A percentile compares a stretch with the other conserved stretches of the same genome.
phyloP scores from a whole-genome alignment of 2,888 invertebrate species.

The Tiliacea citrago region DNA sequence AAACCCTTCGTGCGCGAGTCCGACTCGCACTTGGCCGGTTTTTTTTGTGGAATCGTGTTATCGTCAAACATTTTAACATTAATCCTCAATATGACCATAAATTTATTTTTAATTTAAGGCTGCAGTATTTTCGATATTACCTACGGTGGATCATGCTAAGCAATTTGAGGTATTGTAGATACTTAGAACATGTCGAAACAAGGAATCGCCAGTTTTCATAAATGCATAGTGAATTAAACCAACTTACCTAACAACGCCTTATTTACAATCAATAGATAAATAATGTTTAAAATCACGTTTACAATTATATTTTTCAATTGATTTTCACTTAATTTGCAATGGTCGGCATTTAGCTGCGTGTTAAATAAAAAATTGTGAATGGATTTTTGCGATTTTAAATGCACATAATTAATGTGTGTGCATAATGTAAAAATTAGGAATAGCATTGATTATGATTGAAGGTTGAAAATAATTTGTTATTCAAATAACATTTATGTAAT shows the following conservation, averaged over 20 bases:
- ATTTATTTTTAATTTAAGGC: too few relatives aligned
- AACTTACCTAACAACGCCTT: background rate
- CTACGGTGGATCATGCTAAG: too few relatives aligned
- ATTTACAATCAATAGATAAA: background rate
- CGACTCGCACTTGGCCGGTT: too few relatives aligned
- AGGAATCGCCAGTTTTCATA: too few relatives aligned
- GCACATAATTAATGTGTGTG: conserved; percentile 32
- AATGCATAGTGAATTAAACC: background rate
- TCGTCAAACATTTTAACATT: too few relatives aligned
- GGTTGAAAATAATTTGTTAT: conserved; percentile 21
- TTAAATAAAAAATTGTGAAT: conserved; percentile 13
- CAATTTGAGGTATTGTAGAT: too few relatives aligned
- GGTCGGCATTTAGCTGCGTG: background rate
- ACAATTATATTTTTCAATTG: background rate
- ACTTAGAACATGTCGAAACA: too few relatives aligned
- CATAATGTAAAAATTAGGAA: conserved; percentile 12
- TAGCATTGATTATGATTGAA: conserved; percentile 18
- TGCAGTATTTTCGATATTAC: too few relatives aligned
- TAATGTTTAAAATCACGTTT: background rate
- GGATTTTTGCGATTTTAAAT: conserved; percentile 5
- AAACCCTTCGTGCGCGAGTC: too few relatives aligned
- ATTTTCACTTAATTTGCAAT: conserved; percentile 21
- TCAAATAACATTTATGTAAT: conserved; percentile 9
- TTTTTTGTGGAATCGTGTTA: too few relatives aligned
- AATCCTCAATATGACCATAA: too few relatives aligned